A percentile compares a stretch with the other conserved stretches of the same genome.
phyloP scores from a whole-genome alignment of 2,113 vertebrate species.

The Python bivittatus region DNA sequence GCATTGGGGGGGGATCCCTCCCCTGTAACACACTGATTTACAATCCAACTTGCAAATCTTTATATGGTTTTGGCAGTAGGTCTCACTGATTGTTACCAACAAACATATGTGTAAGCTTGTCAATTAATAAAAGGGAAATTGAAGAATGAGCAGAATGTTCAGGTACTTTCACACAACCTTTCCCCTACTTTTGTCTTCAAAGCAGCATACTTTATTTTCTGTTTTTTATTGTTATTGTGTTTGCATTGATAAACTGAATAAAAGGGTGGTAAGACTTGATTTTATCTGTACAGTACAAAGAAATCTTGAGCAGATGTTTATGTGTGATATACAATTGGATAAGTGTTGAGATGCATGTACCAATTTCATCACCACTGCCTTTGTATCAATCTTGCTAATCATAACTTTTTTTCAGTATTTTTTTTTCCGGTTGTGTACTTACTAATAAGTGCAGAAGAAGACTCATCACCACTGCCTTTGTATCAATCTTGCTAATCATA shows the following conservation, averaged over 20 bases:
- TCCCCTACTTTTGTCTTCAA: background rate
- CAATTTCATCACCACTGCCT: background rate
- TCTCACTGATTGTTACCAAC: background rate
- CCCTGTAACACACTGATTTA: background rate
- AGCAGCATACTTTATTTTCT: no score
- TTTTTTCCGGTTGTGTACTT: no score
- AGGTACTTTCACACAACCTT: background rate
- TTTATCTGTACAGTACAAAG: background rate
- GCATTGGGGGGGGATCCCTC: background rate
- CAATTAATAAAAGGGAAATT: fast-evolving
- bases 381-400: background rate
- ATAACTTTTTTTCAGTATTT: background rate
- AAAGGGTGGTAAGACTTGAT: background rate
- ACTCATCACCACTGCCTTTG: background rate
- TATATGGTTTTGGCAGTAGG: background rate
- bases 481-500: background rate
- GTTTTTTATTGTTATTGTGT: no score
- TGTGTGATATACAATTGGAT: background rate
- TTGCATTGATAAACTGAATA: no score
- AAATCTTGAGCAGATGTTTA: background rate
- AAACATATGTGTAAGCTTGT: background rate
- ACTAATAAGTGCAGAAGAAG: no score
- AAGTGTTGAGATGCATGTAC: background rate
- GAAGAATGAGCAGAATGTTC: background rate
- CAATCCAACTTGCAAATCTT: background rate